These are phyloP conservation scores for Anastrepha ludens DNA, from an alignment of 1,140 invertebrate species.

Conservation along the genomic window DNA sequence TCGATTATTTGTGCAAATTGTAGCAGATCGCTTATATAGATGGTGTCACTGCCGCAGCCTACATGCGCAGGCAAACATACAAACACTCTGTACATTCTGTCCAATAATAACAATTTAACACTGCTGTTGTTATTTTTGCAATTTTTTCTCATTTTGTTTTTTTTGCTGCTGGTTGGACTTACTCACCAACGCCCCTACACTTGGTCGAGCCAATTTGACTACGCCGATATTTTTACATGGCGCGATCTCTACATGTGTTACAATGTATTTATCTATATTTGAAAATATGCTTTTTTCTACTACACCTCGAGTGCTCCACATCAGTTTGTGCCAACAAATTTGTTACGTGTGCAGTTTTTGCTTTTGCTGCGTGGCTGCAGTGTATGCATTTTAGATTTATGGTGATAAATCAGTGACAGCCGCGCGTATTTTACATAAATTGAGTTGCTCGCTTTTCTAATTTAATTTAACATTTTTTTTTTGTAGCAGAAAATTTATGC, in stretches of 20 bases:
- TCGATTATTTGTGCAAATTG: neutral
- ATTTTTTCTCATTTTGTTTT: neutral
- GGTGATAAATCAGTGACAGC: slow-evolving; percentile 41
- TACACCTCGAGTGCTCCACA: neutral
- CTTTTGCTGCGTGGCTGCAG: neutral
- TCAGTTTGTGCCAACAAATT: slow-evolving; percentile 11
- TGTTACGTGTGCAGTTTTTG: neutral
- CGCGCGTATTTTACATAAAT: slow-evolving; percentile 45
- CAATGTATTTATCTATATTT: neutral
- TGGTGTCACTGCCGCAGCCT: neutral
- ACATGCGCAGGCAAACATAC: neutral
- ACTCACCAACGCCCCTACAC: slow-evolving; percentile 38
- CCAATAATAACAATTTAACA: neutral
- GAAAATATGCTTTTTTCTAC: neutral
- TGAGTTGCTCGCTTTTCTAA: slow-evolving; percentile 48
- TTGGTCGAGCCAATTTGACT: neutral
- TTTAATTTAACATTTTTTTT: slow-evolving; percentile 7
- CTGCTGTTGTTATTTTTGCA: neutral
- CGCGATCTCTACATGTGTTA: neutral
- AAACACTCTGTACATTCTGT: neutral
- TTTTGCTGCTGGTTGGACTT: neutral
- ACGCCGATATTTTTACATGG: neutral
- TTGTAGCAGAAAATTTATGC: slow-evolving; percentile 9
- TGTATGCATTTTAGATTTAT: slow-evolving; percentile 19
- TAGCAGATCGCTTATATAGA: neutral